phyloP scores from a whole-genome alignment of 1,140 invertebrate genomes.

The Ganaspis sp. region DNA sequence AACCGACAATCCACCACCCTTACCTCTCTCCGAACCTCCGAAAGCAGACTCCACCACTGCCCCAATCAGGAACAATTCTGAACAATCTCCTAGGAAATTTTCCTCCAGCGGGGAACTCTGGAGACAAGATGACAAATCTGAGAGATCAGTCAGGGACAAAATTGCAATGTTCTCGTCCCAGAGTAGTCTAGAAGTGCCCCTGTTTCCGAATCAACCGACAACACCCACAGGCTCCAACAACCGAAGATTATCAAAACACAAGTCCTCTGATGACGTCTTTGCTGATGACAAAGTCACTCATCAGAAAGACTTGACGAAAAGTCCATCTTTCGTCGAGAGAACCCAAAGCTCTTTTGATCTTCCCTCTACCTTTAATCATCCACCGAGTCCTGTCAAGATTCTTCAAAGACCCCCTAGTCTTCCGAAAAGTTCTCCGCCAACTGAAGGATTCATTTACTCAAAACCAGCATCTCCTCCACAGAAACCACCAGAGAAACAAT shows the following conservation, averaged over 20 bases:
- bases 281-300: conserved; percentile 56
- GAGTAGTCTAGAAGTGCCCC: conserved; percentile 62
- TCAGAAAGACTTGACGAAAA: conserved; percentile 38
- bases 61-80: conserved; percentile 43
- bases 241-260: conserved; percentile 67
- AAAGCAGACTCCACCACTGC: conserved; percentile 49
- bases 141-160: conserved; percentile 88
- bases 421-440: conserved; percentile 50
- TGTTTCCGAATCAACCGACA: conserved; percentile 54
- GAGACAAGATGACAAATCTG: conserved; percentile 85
- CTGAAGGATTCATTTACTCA: neutral
- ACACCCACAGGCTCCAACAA: conserved; percentile 41
- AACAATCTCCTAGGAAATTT: conserved; percentile 55
- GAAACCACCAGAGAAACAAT: neutral
- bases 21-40: conserved; percentile 70
- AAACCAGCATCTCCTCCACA: neutral
- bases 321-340: conserved; percentile 57
- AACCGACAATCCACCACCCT: conserved; percentile 65
- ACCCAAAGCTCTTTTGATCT: conserved; percentile 71
- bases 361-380: conserved; percentile 31
- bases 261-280: conserved; percentile 78
- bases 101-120: conserved; percentile 68
- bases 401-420: conserved; percentile 51
- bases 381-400: conserved; percentile 45
- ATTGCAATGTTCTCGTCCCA: conserved; percentile 89